Conservation (phyloP, 2,113 vertebrate genomes). For the Coptodon bakossiorum region DNA sequence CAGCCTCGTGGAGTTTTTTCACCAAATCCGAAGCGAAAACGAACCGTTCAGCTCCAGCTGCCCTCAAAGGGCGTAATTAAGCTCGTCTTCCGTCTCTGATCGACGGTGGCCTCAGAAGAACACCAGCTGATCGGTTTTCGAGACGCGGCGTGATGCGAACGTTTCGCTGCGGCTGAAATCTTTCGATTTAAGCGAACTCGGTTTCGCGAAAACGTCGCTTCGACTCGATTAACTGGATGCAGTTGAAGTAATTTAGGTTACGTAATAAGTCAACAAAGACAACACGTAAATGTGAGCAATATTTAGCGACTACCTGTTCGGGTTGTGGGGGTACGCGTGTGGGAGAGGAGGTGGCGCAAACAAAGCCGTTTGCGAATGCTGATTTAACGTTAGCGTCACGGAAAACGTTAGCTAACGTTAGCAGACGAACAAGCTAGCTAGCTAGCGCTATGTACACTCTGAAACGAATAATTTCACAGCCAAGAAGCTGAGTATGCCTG, state of each 20-base stretch:
- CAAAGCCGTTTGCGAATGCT: neutral
- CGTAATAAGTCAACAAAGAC: neutral
- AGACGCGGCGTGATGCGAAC: neutral
- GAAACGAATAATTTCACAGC: neutral
- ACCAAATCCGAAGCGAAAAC: neutral
- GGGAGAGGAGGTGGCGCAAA: neutral
- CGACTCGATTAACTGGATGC: neutral
- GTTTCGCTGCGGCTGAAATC: neutral
- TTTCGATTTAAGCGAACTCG: neutral
- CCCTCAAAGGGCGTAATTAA: neutral
- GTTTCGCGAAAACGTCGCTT: neutral
- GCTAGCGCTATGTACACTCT: neutral
- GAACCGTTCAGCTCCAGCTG: neutral
- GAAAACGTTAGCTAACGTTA: neutral
- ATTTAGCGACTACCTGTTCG: neutral
- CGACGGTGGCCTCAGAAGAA: neutral
- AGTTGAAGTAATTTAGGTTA: neutral
- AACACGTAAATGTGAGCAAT: neutral
- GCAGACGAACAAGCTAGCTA: neutral
- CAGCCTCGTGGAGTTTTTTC: neutral
- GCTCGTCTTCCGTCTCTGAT: neutral
- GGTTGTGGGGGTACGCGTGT: neutral
- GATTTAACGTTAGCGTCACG: neutral
- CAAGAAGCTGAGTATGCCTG: accelerated
- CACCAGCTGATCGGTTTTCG: neutral